Base-by-base conservation (phyloP, 2,888 invertebrate genomes). In the Azorinus chamasolen region DNA sequence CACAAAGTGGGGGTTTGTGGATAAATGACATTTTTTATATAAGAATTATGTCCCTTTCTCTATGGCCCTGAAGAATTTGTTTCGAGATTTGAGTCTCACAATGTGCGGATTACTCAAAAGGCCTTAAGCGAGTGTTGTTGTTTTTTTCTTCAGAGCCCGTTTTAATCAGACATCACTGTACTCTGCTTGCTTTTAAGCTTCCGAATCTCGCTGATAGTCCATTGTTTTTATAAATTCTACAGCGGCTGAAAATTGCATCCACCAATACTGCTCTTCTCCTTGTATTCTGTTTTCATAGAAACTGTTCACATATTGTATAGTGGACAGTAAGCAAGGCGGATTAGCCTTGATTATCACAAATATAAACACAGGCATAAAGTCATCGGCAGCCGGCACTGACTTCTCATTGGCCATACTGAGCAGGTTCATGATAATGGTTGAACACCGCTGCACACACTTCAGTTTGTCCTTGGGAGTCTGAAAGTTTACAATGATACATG, bases 211-310 rank as follows among this genome's bases (percentile, higher is more conserved):
- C 32, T 32, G 32, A 62, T 96, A 97, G 93, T 97, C 97, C 98
- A 99, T 98, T 66, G 97, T 98, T 95, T 99, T 99, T 91, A 99
- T 98, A 94, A 97, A 98, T 94, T 98, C 98, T 63, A 99, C 97
- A 55, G 98, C 98, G 0, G 98, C 96, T 91, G 97, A 97, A 94
- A 99, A 99, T 94, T 99, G 98, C 64, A 98, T 98, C 99, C 99
- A 99, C 96, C 98, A 98, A 94, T 99, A 99, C 89, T 96, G 96
- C 90, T 98, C 97, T 93, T 98, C 98, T 58, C 98, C 98, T 79
- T 95, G 95, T 72, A 98, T 94, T 79, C 96, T 95, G 83, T 95
- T 95, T 68, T 96, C 96, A 91, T 97, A 97, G 93, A 98, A 97
- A 87, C 97, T 97, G 93, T 96, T 96, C 83, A 99, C 97, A 93